Evolutionary conservation across 2,888 invertebrate genomes (phyloP), one percentile per base, ranked within the genome.

Genomic region (Strigamia crassipes): DNA sequence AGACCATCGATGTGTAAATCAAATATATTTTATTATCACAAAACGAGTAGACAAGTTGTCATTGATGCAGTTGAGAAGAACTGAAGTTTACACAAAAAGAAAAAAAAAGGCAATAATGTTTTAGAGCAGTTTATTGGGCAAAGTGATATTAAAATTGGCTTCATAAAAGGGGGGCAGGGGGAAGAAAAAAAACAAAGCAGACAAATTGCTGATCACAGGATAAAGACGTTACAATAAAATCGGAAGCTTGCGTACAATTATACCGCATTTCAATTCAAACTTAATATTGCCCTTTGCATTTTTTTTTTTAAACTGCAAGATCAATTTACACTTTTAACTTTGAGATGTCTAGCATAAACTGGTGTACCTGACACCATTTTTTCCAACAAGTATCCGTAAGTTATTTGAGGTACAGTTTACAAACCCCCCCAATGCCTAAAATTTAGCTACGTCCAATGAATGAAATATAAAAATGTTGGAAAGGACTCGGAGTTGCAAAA

Each of bases 1-100:
- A 61, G 61, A 61, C 61, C 61, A 61, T 61, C 61, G 61, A 61
- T 61, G 61, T 61, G 61, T 61, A 61, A 61, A 61, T 61, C 61
- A 61, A 61, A 61, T 61, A 61, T 61, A 61, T 61, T 61, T 61
- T 61, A 61, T 61, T 61, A 61, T 61, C 61, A 61, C 61, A 61
- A 61, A 21, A 23, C 18, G 23, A 61, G 3, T 61, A 61, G n/a
- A 18, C 21, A 61, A 61, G 18, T 61, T 61, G 61, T 61, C 18
- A 23, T 61, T 61, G 61, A 18, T 61, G 61, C 61, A 23, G 1
- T 23, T 2, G 61, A 61, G 61, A 61, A 61, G 10, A 61, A 21
- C 21, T 15, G 51, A 51, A 38, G 46, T 46, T 46, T 13, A 61
- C 23, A 61, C 61, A n/a, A n/a, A n/a, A n/a, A n/a, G n/a, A n/a